Percentiles rank a stretch among this genome's conserved stretches.
These are phyloP conservation scores for Stegodyphus mimosarum DNA, from an alignment of 1,140 invertebrate genomes.

Conservation along the genomic window DNA sequence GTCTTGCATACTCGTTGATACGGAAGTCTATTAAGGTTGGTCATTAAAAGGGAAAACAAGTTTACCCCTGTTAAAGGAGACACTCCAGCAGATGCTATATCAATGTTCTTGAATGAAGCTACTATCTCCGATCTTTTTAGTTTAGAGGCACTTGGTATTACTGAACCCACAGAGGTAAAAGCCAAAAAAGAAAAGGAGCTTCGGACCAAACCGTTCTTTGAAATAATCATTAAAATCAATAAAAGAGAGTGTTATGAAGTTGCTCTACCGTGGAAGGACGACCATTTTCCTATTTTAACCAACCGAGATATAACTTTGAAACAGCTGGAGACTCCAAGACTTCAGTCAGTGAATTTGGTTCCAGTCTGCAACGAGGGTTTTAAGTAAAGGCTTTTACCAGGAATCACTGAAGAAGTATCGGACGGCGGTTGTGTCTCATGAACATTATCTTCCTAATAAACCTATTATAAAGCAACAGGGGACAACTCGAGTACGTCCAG, in stretches of 20 bases:
- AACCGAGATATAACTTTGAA: constrained; percentile 10
- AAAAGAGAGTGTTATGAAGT: not conserved
- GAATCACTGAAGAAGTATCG: not conserved
- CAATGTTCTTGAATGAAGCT: constrained; percentile 1
- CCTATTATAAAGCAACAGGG: constrained; percentile 19
- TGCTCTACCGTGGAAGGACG: constrained; percentile 21
- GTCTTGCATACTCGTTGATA: not conserved
- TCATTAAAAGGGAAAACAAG: not conserved
- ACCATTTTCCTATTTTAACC: not conserved
- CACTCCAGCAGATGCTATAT: not conserved
- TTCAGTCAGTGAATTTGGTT: not conserved
- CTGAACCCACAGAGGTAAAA: not conserved
- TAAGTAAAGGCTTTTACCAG: not conserved
- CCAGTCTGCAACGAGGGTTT: not conserved
- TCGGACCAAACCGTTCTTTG: not conserved
- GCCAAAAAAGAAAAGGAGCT: not conserved
- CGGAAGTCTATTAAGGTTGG: not conserved
- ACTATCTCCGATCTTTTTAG: not conserved
- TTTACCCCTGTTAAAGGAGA: not conserved
- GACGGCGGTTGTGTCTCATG: too few species aligned
- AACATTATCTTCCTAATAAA: not conserved
- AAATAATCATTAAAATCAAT: too few species aligned
- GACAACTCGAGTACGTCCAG: constrained; percentile 63
- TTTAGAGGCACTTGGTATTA: constrained; percentile 8
- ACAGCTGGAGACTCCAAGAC: not conserved